Base-by-base conservation (phyloP, 2,797 vertebrate species). In the Sternarchorhynchus goeldii region DNA sequence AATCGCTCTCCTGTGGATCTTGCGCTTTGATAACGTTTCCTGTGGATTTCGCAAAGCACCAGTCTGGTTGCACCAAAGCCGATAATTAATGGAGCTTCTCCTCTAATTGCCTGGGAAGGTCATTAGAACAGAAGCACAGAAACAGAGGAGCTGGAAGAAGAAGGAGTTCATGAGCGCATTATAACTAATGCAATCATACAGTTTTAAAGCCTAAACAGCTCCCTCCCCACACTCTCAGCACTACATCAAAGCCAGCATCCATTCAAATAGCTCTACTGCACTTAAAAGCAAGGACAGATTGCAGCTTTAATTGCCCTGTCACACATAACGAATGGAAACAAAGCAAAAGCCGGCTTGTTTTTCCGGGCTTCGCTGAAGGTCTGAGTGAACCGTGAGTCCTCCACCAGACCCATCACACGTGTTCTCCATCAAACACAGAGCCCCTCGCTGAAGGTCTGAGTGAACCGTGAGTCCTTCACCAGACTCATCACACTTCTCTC, bases 51-150 rank as follows among this genome's bases (percentile, higher is more conserved):
- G 59, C 75, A 84, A 84, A 83, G 81, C 79, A 76, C 70, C 84
- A 73, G 81, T 78, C 82, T 84, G 78, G 71, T 81, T 80, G 66
- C 81, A 76, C 82, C 79, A 81, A 85, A 85, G 76, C 79, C 50
- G 85, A 83, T 86, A 84, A 88, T 86, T 88, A 84, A 84, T 82
- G 84, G 80, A 34, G 71, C 80, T 36, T 81, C 78, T 85, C 70
- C 81, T 83, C 72, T 80, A 83, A 83, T 81, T 84, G 80, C 85
- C 78, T 75, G 45, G 67, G 79, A 82, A 83, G 85, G 79, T 86
- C 79, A 83, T 86, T 81, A 72, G 78, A 65, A 72, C 72, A 59
- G 14, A 73, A 74, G 41, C 21, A 64, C 71, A 55, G 73, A 74
- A 65, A 83, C 76, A 74, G 60, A 83, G 77, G 67, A 69, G 64